Percentiles rank a stretch among this genome's conserved stretches.
Conservation (phyloP, 1,140 invertebrate species). For the Venustaconcha ellipsiformis region DNA sequence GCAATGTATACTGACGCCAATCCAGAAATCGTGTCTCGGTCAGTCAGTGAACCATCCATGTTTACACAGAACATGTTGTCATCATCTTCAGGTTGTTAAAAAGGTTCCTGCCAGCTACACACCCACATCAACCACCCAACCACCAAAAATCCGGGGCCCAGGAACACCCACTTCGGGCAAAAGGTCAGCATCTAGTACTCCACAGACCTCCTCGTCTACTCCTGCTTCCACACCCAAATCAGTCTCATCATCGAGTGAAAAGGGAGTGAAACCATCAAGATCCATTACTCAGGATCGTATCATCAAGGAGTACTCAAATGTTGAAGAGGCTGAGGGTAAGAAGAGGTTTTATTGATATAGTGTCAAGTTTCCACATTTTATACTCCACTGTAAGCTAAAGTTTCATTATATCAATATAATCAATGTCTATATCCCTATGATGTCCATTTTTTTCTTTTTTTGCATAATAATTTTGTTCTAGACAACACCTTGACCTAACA, state of each 20-base stretch:
- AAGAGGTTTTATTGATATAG: background rate
- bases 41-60: no score
- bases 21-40: no score
- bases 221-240: constrained; percentile 18
- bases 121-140: constrained; percentile 2
- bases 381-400: background rate
- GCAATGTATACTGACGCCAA: no score
- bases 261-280: constrained; percentile 4
- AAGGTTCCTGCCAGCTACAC: constrained; percentile 1
- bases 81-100: no score
- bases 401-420: background rate
- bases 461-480: no score
- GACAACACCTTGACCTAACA: no score
- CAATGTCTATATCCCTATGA: no score
- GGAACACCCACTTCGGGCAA: constrained; percentile 8
- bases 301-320: constrained; percentile 42
- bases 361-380: background rate
- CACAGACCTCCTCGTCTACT: background rate
- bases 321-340: background rate
- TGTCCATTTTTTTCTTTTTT: no score
- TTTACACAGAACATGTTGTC: no score
- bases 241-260: constrained; percentile 13
- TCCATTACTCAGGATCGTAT: constrained; percentile 43
- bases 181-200: constrained; percentile 5
- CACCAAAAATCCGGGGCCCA: constrained; percentile 2